Evolutionary conservation across 2,113 vertebrate genomes (phyloP).

Genomic region (Collichthys lucidus): DNA sequence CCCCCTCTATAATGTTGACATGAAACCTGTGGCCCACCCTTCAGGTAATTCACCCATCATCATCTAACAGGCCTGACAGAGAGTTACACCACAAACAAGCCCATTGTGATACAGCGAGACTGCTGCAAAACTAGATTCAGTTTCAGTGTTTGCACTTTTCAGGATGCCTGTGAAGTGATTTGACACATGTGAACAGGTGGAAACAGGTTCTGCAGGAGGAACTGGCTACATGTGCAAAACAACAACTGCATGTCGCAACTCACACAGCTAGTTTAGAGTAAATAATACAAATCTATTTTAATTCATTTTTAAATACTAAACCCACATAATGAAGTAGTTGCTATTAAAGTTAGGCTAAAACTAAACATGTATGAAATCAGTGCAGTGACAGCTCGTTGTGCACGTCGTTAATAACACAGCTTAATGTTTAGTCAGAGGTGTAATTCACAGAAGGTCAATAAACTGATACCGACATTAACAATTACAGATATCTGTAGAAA

Average conservation of each 20-base stretch:
- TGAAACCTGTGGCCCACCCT: background rate
- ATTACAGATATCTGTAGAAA: rapidly evolving
- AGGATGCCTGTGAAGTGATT: background rate
- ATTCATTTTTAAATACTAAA: background rate
- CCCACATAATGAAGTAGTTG: background rate
- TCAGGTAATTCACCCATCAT: background rate
- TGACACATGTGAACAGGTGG: background rate
- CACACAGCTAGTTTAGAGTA: background rate
- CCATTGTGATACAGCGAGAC: background rate
- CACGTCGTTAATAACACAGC: too few relatives aligned
- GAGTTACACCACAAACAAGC: background rate
- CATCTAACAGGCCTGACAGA: background rate
- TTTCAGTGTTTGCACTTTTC: background rate
- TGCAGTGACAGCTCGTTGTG: background rate
- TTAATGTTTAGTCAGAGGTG: too few relatives aligned
- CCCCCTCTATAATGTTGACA: background rate
- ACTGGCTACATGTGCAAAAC: background rate
- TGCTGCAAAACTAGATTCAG: background rate
- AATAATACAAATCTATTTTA: background rate
- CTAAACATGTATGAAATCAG: background rate
- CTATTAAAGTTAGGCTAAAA: background rate
- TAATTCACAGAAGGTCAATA: background rate
- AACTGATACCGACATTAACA: background rate
- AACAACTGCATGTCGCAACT: background rate
- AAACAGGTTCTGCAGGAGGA: slow-evolving; percentile 64